Evolutionary conservation across 2,113 vertebrate genomes (phyloP), one percentile per base, ranked within the genome.

Genomic region (Sorex fumeus): DNA sequence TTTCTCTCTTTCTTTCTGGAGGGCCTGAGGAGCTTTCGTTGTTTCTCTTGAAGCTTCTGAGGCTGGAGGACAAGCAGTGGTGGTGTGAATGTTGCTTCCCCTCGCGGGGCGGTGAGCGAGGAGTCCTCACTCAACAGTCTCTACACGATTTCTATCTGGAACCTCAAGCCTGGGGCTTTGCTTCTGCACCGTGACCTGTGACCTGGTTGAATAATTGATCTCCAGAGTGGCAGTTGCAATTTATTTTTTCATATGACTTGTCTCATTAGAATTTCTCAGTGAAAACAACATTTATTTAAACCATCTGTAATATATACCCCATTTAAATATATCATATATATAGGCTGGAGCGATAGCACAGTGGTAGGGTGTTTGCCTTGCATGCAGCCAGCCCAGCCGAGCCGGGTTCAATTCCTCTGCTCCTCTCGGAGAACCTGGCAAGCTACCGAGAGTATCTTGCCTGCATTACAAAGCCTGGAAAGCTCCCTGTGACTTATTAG

Each of bases 201-300:
- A 81, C 11, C 64, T 53, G 34, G 30, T 40, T 12, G 7, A 27
- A 76, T 34, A 77, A 11, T 34, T 43, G 30, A 50, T 70, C 47
- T 7, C 21, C 53, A 64, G 3, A 53, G 11, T 6, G 70, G 30
- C 7, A 36, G 19, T 32, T 79, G 21, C 40, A 3, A 45, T 74
- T 90, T 70, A 57, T 93, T 90, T 72, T 18, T 87, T 90, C 64
- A 80, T 72, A 69, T 92, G 84, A 79, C 72, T 90, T 77, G 60
- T 67, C n/a, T 90, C 64, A 82, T 78, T 88, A 94, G 47, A 89
- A 94, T 86, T 78, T 85, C 13, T 86, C 27, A 2, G 23, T 67
- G 76, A 88, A 77, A 77, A 15, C 21, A 67, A 92, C 57, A 32
- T 87, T 78, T 87, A 50, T 84, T 87, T 79, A 25, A 78, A 79